Base-by-base conservation (phyloP, 2,888 invertebrate species). In the Microctonus hyperodae region DNA sequence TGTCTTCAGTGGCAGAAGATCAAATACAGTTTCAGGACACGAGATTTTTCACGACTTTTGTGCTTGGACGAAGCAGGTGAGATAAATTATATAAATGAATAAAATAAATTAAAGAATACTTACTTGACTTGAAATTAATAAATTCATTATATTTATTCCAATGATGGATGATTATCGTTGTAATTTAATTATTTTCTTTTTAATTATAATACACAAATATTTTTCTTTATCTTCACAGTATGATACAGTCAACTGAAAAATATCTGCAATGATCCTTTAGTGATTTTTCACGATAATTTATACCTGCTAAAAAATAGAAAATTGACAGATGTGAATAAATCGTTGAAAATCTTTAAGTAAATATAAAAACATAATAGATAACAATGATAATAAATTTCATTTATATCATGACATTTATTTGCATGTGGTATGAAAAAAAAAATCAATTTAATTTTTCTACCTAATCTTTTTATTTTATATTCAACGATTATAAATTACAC, bases 1-100 rank as follows among this genome's bases (percentile, higher is more conserved):
- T 77, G 60, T 70, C 79, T 48, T 67, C 75, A 23, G 53, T 64
- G 53, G 65, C 73, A 31, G 78, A 81, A 69, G 82, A 82, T 67
- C 80, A 79, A 70, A 76, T 83, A 64, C 81, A 80, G 69, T 83
- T 83, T 70, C 83, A 83, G 74, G 82, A 83, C 73, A 78, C 76
- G 69, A 76, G 82, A 67, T 83, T 83, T 72, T 73, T 83, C 59
- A 81, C 82, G 64, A 80, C 80, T 65, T 74, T 83, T 53, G 83
- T 83, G 53, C 78, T 83, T 55, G 83, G 83, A 23, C 78, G 79
- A 74, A 83, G 73, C 76, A 80, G 82, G 83, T 83, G 74, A 81
- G 77, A 76, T 63, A 28, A 57, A 37, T n/a, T n/a, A 28, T 28
- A 28, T 28, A 28, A 28, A 28, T 28, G 7, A 28, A 28, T 28